A percentile compares a stretch with the other conserved stretches of the same genome.
Evolutionary conservation across 2,888 invertebrate genomes (phyloP).

Genomic region (Lasioglossum zephyrum): DNA sequence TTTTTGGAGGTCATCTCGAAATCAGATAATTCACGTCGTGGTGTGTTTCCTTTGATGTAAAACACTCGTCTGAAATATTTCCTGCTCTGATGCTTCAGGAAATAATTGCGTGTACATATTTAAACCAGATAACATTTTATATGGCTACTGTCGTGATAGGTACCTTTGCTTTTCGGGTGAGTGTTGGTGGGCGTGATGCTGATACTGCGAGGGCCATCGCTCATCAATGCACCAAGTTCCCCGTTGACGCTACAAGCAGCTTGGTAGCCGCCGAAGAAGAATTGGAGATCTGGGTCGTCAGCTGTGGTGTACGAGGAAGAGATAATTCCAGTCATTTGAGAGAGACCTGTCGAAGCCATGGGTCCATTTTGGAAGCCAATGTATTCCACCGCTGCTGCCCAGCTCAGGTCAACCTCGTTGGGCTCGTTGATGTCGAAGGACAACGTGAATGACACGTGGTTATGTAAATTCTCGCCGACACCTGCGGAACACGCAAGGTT

Average conservation of each 20-base stretch:
- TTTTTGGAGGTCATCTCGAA: background rate
- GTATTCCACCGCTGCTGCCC: conserved; percentile 88
- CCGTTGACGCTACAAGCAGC: conserved; percentile 87
- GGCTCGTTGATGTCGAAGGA: conserved; percentile 86
- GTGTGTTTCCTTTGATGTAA: background rate
- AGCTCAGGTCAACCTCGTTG: conserved; percentile 86
- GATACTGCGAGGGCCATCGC: conserved; percentile 78
- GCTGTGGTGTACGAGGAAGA: conserved; percentile 87
- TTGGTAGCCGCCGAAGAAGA: conserved; percentile 88
- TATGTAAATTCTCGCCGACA: conserved; percentile 89
- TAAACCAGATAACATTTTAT: no score
- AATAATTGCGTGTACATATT: no score
- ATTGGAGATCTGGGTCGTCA: conserved; percentile 88
- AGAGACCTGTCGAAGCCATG: conserved; percentile 87
- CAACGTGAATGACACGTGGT: conserved; percentile 88
- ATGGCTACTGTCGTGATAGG: background rate
- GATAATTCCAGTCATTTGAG: conserved; percentile 88
- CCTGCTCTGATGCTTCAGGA: background rate
- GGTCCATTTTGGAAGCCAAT: conserved; percentile 87
- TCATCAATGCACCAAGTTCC: conserved; percentile 81
- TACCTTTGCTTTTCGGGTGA: conserved; percentile 89
- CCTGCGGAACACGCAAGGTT: conserved; percentile 79
- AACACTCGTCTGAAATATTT: background rate
- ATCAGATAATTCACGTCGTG: background rate
- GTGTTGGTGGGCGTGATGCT: conserved; percentile 87